phyloP scores from a whole-genome alignment of 2,113 vertebrate species.

The Megaceryle maxima region DNA sequence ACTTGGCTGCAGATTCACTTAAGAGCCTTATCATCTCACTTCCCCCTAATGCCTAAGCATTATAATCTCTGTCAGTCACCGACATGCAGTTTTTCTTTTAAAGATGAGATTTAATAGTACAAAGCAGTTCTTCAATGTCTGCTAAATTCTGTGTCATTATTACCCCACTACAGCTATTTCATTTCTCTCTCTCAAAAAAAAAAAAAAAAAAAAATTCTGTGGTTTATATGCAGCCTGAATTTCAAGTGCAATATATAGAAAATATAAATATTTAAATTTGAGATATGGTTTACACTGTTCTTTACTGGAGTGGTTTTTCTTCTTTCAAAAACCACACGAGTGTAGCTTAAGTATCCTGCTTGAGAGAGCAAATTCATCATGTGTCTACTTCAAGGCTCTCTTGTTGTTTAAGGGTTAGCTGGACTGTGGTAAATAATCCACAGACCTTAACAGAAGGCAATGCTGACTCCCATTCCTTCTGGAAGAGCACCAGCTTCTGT shows the following conservation, averaged over 20 bases:
- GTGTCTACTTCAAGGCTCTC: neutral
- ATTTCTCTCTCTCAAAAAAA: neutral
- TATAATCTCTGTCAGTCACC: conserved; percentile 11
- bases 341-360: conserved; percentile 4
- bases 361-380: neutral
- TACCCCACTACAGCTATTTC: neutral
- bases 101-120: neutral
- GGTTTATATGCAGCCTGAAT: neutral
- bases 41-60: neutral
- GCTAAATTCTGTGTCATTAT: neutral
- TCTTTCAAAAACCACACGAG: conserved; percentile 29
- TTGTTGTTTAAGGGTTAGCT: neutral
- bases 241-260: neutral
- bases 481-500: neutral
- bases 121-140: neutral
- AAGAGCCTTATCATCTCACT: conserved; percentile 13
- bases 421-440: conserved; percentile 5
- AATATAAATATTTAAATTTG: conserved; percentile 36
- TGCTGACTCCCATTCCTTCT: neutral
- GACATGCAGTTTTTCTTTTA: neutral
- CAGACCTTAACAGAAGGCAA: neutral
- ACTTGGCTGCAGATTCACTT: conserved; percentile 33
- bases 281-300: neutral
- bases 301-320: conserved; percentile 5
- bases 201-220: neutral